Evolutionary conservation across 2,888 invertebrate species (phyloP), one percentile per base, ranked within the genome.

Genomic region (Dryomyza anilis): DNA sequence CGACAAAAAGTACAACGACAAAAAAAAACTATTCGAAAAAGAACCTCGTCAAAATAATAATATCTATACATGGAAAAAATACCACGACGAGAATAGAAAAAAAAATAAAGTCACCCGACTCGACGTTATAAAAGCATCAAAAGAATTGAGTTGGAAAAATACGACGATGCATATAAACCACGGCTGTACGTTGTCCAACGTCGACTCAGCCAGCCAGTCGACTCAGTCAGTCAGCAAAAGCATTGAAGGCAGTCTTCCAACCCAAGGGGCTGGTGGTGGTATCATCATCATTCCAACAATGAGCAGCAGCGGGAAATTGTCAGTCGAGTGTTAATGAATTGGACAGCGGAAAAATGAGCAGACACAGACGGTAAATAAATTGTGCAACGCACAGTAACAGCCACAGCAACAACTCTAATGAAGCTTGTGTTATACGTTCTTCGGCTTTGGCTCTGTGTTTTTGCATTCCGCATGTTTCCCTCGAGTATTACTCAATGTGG

Each of bases 261-360:
- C 33, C n/a, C n/a, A n/a, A n/a, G 25, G 12, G 29, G 7, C n/a
- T 19, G 21, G 16, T 16, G 16, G 19, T 27, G 19, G 53, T 2
- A 53, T 10, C 16, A 19, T 14, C 16, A 30, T 29, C 19, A 30
- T 7, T n/a, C 8, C 16, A n/a, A n/a, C n/a, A n/a, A n/a, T n/a
- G 53, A 33, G 12, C 33, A 53, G 21, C 12, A 33, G 33, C 8
- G 30, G 33, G 30, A 53, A 39, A 55, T 33, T 33, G 55, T 55
- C 55, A 58, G 53, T 64, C 64, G 62, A 64, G 64, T 67, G 64
- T 43, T 62, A 67, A 67, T 64, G 64, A 67, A 67, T 67, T 64
- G 64, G 61, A 48, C 56, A 59, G 16, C 58, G 25, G 58, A 62
- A 62, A 56, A 62, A 65, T 52, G 19, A 52, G 36, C 43, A 62